A percentile compares a stretch with the other conserved stretches of the same genome.
Conservation (phyloP, 2,797 vertebrate genomes). For the Takifugu rubripes region DNA sequence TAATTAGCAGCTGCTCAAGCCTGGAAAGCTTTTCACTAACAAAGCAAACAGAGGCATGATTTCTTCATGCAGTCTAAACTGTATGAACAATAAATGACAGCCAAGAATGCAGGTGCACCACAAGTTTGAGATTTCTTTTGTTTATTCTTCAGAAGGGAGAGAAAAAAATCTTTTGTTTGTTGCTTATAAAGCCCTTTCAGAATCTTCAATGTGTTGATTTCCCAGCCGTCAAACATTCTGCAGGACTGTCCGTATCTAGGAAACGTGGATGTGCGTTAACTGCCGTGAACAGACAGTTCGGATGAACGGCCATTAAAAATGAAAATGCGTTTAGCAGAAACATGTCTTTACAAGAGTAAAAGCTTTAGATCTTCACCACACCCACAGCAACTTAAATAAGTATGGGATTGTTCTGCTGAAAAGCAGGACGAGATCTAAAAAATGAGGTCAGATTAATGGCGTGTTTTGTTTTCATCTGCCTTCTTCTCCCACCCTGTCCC, state of each 20-base stretch:
- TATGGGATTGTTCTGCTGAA: constrained; percentile 5
- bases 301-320: neutral
- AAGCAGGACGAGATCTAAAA: constrained; percentile 53
- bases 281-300: neutral
- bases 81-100: neutral
- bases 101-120: neutral
- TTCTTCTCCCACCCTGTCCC: constrained; percentile 21
- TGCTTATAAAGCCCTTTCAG: too few relatives aligned
- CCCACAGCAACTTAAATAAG: constrained; percentile 20
- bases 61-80: constrained; percentile 1
- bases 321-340: constrained; percentile 25
- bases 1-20: constrained; percentile 5
- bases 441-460: constrained; percentile 57
- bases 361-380: constrained; percentile 52
- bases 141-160: too few relatives aligned
- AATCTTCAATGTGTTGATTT: too few relatives aligned
- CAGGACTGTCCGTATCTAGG: constrained; percentile 5
- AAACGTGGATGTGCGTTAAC: neutral
- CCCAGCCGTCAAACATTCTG: too few relatives aligned
- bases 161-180: too few relatives aligned
- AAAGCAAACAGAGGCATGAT: constrained; percentile 1
- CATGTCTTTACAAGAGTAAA: constrained; percentile 43
- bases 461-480: constrained; percentile 15
- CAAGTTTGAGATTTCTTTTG: too few relatives aligned
- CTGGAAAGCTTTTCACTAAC: neutral